A percentile compares a stretch with the other conserved stretches of the same genome.
Conservation (phyloP, 2,797 vertebrate genomes). For the Parambassis ranga region DNA sequence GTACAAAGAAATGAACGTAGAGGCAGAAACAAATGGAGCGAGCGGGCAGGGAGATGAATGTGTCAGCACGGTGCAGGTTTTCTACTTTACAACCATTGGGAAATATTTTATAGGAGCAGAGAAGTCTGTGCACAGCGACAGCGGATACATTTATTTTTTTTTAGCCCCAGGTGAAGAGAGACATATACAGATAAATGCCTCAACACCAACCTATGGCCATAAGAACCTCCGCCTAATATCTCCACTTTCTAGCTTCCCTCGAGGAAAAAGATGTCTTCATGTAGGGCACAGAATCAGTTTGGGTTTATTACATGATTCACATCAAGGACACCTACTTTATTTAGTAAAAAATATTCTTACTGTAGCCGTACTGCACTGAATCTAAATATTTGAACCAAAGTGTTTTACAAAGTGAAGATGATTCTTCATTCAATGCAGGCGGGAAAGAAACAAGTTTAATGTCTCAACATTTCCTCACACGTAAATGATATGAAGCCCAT, state of each 20-base stretch:
- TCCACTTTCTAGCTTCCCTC: background rate
- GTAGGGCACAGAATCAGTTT: slow-evolving; percentile 1
- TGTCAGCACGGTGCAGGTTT: slow-evolving; percentile 39
- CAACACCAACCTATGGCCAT: background rate
- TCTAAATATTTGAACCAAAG: background rate
- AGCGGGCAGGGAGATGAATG: slow-evolving; percentile 57
- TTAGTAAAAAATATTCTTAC: background rate
- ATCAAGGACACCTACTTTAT: slow-evolving; percentile 1
- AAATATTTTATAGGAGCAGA: slow-evolving; percentile 56
- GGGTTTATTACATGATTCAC: slow-evolving; percentile 9
- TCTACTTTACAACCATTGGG: slow-evolving; percentile 58
- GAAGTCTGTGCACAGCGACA: slow-evolving; percentile 53
- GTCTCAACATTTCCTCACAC: too few species aligned
- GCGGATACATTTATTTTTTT: slow-evolving; percentile 30
- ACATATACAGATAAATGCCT: slow-evolving; percentile 49
- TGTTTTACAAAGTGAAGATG: background rate
- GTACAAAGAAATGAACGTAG: slow-evolving; percentile 34
- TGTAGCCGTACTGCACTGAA: slow-evolving; percentile 32
- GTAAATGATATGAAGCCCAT: too few species aligned
- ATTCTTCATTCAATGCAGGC: too few species aligned
- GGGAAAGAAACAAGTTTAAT: too few species aligned
- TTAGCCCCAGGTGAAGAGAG: slow-evolving; percentile 30
- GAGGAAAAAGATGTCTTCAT: slow-evolving; percentile 3
- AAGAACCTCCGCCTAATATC: slow-evolving; percentile 16
- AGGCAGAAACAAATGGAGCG: slow-evolving; percentile 63